Evolutionary conservation across 1,140 invertebrate genomes (phyloP).

Genomic region (Streblospio benedicti): DNA sequence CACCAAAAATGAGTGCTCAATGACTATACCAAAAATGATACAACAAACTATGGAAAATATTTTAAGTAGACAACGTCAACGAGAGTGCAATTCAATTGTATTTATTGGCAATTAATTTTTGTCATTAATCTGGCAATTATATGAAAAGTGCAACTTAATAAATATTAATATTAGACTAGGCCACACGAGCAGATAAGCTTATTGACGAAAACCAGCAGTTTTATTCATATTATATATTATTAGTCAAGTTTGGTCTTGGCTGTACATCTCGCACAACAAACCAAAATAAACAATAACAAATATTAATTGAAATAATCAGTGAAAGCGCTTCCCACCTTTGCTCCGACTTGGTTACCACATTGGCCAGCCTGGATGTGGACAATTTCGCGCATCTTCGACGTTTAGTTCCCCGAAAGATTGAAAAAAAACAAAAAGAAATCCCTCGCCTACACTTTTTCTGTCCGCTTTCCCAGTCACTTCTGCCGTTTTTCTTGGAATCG

Average conservation of each 20-base stretch:
- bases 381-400: conserved; percentile 20
- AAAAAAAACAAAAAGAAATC: too few relatives aligned
- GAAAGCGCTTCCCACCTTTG: not conserved
- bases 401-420: too few relatives aligned
- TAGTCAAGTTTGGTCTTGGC: not conserved
- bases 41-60: not conserved
- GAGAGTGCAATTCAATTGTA: too few relatives aligned
- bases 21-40: not conserved
- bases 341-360: conserved; percentile 15
- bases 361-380: conserved; percentile 13
- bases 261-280: not conserved
- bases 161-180: not conserved
- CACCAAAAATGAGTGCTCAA: not conserved
- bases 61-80: not conserved
- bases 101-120: too few relatives aligned
- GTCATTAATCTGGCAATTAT: too few relatives aligned
- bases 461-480: too few relatives aligned
- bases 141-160: too few relatives aligned
- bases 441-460: too few relatives aligned
- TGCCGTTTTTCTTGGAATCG: too few relatives aligned
- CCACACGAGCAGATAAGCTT: not conserved
- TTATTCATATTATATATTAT: too few relatives aligned
- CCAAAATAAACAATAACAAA: not conserved
- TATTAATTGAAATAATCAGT: not conserved
- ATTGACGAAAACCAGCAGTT: not conserved